phyloP scores from a whole-genome alignment of 2,888 invertebrate genomes.

The Diadegma fenestrale region DNA sequence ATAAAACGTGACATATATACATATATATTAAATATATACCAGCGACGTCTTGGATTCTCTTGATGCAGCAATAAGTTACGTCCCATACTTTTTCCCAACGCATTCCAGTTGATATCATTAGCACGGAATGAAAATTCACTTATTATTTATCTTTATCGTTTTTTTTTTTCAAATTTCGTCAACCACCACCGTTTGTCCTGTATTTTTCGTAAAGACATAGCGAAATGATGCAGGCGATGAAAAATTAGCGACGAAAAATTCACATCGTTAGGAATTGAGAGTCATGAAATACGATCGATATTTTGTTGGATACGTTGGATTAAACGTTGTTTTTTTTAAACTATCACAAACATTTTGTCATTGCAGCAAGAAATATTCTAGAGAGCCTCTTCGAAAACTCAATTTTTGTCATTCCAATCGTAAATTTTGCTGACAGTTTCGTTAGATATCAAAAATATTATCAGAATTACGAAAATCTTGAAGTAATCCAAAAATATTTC shows the following conservation, averaged over 20 bases:
- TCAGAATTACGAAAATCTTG: too few species aligned
- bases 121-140: neutral
- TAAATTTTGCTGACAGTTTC: too few species aligned
- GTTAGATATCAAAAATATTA: too few species aligned
- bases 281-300: too few species aligned
- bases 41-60: neutral
- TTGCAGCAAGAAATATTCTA: too few species aligned
- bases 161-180: neutral
- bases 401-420: too few species aligned
- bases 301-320: too few species aligned
- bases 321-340: too few species aligned
- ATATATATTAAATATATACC: neutral
- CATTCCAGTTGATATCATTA: neutral
- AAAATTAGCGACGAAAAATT: neutral
- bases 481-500: too few species aligned
- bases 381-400: too few species aligned
- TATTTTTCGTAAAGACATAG: neutral
- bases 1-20: neutral
- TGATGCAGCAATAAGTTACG: neutral
- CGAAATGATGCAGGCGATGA: neutral
- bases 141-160: neutral
- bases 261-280: neutral
- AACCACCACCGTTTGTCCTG: neutral
- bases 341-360: too few species aligned
- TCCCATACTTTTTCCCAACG: neutral